phyloP scores from a whole-genome alignment of 1,140 invertebrate genomes.

The Pseudomyrmex gracilis region DNA sequence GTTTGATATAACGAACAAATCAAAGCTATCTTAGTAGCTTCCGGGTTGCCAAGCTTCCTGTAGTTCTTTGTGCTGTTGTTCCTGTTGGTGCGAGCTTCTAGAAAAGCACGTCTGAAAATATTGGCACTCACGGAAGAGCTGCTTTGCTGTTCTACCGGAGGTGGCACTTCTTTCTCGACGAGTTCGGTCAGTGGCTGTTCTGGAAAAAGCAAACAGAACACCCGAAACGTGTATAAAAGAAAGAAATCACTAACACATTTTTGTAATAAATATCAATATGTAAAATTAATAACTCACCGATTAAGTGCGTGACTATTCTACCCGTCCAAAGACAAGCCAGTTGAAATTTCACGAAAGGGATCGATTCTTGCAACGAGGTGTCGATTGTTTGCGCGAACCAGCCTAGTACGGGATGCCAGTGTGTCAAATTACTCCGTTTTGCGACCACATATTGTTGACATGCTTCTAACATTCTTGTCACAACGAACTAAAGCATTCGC shows the following conservation, averaged over 20 bases:
- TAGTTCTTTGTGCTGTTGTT: conserved; percentile 88
- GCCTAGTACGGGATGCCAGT: conserved; percentile 99
- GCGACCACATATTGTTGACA: conserved; percentile 94
- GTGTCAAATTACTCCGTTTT: conserved; percentile 95
- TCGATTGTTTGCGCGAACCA: conserved; percentile 97
- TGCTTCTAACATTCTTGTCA: conserved; percentile 92
- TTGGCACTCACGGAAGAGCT: conserved; percentile 82
- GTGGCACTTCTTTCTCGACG: conserved; percentile 83
- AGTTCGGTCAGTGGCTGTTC: conserved; percentile 85
- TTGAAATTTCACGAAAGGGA: conserved; percentile 93
- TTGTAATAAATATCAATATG: neutral
- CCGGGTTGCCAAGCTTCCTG: conserved; percentile 91
- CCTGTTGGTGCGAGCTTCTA: conserved; percentile 86
- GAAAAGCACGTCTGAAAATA: conserved; percentile 85
- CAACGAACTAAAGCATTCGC: conserved; percentile 88
- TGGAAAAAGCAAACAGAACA: conserved; percentile 69
- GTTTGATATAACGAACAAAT: conserved; percentile 97
- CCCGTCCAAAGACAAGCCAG: conserved; percentile 94
- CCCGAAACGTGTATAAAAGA: neutral
- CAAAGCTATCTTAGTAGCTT: conserved; percentile 92
- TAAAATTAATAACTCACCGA: conserved; percentile 76
- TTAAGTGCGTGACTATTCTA: conserved; percentile 86
- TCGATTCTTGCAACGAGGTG: conserved; percentile 92
- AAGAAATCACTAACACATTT: neutral
- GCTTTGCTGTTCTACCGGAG: conserved; percentile 79